Conservation (phyloP, 1,140 invertebrate genomes). For the Pomphorhynchus laevis region DNA sequence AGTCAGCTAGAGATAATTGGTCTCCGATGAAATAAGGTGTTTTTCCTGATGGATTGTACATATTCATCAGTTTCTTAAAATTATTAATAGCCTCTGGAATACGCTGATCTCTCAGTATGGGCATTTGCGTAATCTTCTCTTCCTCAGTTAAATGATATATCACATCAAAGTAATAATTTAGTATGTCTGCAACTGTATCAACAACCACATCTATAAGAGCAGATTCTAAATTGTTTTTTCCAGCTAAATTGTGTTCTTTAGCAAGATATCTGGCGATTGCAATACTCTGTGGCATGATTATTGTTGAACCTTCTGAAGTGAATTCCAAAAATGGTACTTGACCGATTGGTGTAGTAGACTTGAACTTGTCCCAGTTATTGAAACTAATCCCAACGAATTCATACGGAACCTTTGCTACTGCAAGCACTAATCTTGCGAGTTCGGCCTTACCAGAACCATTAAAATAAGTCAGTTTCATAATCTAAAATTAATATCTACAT, state of each 20-base stretch:
- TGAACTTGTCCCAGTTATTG: conserved; percentile 11
- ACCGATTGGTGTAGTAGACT: background rate
- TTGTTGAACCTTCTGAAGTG: conserved; percentile 17
- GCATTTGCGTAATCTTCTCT: no score
- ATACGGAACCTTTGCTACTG: conserved; percentile 8
- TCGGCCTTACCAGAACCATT: conserved; percentile 13
- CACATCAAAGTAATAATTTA: no score
- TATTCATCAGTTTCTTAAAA: no score
- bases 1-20: background rate
- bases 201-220: conserved; percentile 7
- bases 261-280: conserved; percentile 7
- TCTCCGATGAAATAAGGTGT: background rate
- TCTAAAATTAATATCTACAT: no score
- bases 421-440: conserved; percentile 12
- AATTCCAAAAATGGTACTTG: conserved; percentile 21
- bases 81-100: no score
- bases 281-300: conserved; percentile 3
- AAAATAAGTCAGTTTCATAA: conserved; percentile 15
- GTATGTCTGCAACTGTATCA: background rate
- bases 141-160: no score
- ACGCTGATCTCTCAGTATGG: no score
- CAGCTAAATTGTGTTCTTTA: conserved; percentile 4
- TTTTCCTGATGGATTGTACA: no score
- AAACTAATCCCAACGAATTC: conserved; percentile 3
- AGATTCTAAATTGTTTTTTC: conserved; percentile 5